Conservation (phyloP, 1,140 invertebrate genomes). For the Drosophila serrata region DNA sequence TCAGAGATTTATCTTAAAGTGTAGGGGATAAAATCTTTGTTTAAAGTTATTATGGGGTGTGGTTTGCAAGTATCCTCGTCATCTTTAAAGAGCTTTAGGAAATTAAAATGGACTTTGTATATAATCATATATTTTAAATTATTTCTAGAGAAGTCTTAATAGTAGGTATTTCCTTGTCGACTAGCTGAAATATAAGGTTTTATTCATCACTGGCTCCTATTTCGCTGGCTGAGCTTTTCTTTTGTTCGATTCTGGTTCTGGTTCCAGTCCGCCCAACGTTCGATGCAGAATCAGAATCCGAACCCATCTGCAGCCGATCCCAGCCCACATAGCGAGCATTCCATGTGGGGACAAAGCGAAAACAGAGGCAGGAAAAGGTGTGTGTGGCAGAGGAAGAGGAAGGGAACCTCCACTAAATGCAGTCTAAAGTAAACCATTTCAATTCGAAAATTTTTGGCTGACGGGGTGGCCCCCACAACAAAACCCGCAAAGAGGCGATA, state of each 20-base stretch:
- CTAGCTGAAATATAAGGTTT: too few relatives aligned
- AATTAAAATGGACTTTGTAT: too few relatives aligned
- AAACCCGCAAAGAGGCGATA: constrained; percentile 24
- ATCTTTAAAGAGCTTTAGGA: too few relatives aligned
- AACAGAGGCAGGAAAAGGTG: neutral
- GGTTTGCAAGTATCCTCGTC: too few relatives aligned
- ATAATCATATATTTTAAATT: neutral
- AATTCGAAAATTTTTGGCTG: constrained; percentile 28
- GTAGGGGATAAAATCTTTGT: too few relatives aligned
- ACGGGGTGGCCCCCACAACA: neutral
- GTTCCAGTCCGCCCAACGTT: constrained; percentile 59
- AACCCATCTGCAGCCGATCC: neutral
- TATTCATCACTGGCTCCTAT: neutral
- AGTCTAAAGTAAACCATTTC: constrained; percentile 14
- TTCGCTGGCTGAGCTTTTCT: constrained; percentile 6
- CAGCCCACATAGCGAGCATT: constrained; percentile 6
- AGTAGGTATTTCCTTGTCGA: neutral
- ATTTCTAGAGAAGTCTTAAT: neutral
- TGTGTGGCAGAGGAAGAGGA: neutral
- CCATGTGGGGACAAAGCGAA: constrained; percentile 1
- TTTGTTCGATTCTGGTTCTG: constrained; percentile 34
- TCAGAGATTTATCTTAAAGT: neutral
- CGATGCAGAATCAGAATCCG: constrained; percentile 4
- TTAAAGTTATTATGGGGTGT: too few relatives aligned
- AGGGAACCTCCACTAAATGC: neutral